phyloP scores from a whole-genome alignment of 2,113 vertebrate genomes.

The Neodon shergylaensis region DNA sequence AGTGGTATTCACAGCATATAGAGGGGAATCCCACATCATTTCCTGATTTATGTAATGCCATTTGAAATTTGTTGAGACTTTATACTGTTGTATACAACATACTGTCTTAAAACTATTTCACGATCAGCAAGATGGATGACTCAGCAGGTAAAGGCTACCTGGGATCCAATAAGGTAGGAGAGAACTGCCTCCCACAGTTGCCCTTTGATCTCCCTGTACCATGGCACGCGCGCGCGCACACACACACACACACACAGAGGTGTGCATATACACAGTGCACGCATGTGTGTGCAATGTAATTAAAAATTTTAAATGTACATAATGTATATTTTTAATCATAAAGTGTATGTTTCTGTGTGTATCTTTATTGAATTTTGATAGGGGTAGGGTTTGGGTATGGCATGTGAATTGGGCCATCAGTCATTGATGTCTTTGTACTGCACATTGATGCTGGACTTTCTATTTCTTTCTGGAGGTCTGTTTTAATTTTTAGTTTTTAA shows the following conservation, averaged over 20 bases:
- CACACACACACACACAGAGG: not conserved
- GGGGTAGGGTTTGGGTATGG: not conserved
- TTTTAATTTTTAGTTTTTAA: not conserved
- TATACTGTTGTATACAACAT: not conserved
- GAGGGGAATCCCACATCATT: too few species aligned
- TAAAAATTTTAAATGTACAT: not conserved
- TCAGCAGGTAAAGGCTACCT: not conserved
- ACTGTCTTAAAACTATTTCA: not conserved
- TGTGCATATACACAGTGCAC: not conserved
- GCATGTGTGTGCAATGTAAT: not conserved
- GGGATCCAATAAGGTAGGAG: not conserved
- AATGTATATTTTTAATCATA: not conserved
- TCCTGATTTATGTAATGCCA: not conserved
- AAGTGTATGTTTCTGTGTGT: not conserved
- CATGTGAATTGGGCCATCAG: not conserved
- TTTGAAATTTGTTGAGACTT: not conserved
- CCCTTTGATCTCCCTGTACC: not conserved
- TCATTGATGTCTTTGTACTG: not conserved
- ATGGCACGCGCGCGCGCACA: not conserved
- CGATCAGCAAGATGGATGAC: not conserved
- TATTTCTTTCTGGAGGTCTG: not conserved
- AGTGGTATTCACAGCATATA: too few species aligned
- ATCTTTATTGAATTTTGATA: not conserved
- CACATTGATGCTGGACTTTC: not conserved
- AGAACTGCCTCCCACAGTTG: not conserved